Evolutionary conservation across 2,113 vertebrate genomes (phyloP), one percentile per base, ranked within the genome.

Genomic region (Polypterus bichir): DNA sequence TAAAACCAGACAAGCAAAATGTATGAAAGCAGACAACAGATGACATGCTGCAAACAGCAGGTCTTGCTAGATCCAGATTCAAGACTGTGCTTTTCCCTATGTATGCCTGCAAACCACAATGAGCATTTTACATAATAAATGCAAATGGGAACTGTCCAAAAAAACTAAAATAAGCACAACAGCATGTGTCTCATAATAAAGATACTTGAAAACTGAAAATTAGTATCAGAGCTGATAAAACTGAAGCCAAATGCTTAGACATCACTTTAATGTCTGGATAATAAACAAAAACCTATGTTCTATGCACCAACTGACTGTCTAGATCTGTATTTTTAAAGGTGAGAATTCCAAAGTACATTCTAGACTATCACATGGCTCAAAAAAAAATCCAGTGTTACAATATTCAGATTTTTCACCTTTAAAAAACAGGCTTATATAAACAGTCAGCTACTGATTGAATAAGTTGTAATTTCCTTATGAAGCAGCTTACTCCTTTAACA

Each of bases 401-500:
- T 57, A 68, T 59, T 64, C 73, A 59, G 51, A 7, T 9, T 9
- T 9, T 51, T 51, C 49, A 51, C 49, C 49, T 51, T 88, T 89
- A 87, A 84, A 86, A 88, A 82, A 83, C 82, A 84, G 84, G 27
- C 27, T 27, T 27, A 88, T 88, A 89, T 85, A 85, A 83, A 90
- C 85, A 88, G 90, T 86, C 87, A 90, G 83, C 84, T 76, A 86
- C 88, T 89, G 82, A 88, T 86, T 84, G 85, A 90, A 71, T 70
- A 75, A 82, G 76, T 87, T 79, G 89, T 53, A 77, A 77, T 74
- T 89, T 87, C 88, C 86, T 86, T 88, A 79, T 87, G 86, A 77
- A 92, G 89, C 92, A 92, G 91, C 90, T 93, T 89, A 93, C 86
- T 93, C 92, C 92, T 92, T 79, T 93, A 87, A 84, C 87, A 93